Evolutionary conservation across 2,797 vertebrate genomes (phyloP).

Genomic region (Poeciliopsis infans): DNA sequence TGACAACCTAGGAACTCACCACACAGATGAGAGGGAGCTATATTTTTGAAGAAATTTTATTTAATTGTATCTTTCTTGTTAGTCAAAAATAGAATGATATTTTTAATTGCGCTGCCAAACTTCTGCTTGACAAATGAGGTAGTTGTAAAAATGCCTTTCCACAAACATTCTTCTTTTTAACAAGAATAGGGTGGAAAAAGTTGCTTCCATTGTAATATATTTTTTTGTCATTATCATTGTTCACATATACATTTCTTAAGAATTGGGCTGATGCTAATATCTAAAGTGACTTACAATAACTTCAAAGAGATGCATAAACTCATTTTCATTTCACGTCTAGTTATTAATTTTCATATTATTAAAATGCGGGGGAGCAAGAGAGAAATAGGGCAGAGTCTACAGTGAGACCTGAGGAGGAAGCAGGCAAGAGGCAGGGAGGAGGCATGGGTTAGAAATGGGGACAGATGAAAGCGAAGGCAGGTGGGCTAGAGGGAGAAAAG

Average conservation of each 20-base stretch:
- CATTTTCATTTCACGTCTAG: constrained; percentile 45
- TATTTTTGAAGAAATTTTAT: background rate
- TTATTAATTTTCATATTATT: constrained; percentile 44
- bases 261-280: constrained; percentile 38
- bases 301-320: constrained; percentile 57
- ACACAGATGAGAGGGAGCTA: background rate
- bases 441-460: constrained; percentile 38
- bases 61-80: constrained; percentile 2
- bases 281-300: constrained; percentile 48
- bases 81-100: background rate
- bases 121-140: constrained; percentile 13
- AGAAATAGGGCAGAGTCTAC: constrained; percentile 28
- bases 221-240: constrained; percentile 50
- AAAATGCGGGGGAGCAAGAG: constrained; percentile 24
- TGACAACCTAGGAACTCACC: constrained; percentile 6
- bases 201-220: constrained; percentile 31
- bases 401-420: constrained; percentile 8
- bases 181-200: constrained; percentile 26
- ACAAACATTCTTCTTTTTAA: constrained; percentile 14
- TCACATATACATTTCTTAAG: constrained; percentile 49
- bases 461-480: constrained; percentile 45
- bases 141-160: constrained; percentile 17
- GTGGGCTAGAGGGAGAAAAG: constrained; percentile 2
- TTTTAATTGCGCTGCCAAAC: background rate
- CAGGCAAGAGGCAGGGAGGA: constrained; percentile 16